Evolutionary conservation across 2,888 invertebrate species (phyloP), one percentile per base, ranked within the genome.

Genomic region (Eupsilia transversa): DNA sequence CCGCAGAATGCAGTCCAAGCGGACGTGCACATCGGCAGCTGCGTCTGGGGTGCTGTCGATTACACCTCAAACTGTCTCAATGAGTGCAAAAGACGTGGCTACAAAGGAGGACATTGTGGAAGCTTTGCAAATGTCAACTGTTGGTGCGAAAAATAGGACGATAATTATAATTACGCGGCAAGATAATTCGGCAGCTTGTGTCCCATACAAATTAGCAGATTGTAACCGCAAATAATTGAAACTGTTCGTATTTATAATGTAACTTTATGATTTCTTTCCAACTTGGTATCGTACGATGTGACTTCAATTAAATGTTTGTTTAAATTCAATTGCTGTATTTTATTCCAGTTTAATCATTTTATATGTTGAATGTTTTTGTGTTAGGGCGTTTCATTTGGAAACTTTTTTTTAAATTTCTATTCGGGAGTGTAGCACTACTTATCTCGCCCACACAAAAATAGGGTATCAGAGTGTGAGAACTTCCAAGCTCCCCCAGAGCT

Each of bases 41-140:
- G 89, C 56, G 90, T 90, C 0, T 89, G 89, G 89, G 90, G 90
- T 0, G 90, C 80, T 5, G 89, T 89, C 0, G 43, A 89, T 83
- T 90, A 90, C 73, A 88, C 86, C 0, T 89, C 90, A 0, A 68
- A 90, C 68, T 90, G 90, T 70, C 87, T 89, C 43, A 38, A 46
- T 0, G 90, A 90, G 66, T 90, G 90, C 81, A 85, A 86, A 63
- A 61, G 89, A 7, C 84, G 88, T 12, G 86, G 86, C 0, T 79
- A 78, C 79, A 79, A 71, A n/a, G 89, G 89, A 9, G 89, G 89
- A 0, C 89, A 89, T 27, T 89, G 89, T 41, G 89, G 86, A 14
- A 87, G 87, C 73, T 85, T 87, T 59, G 80, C 83, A 1, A 86
- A 86, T 56, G 82, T 83, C 20, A 81, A 81, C n/a, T 81, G 79